A percentile compares a stretch with the other conserved stretches of the same genome.
These are phyloP conservation scores for Rhombomys opimus DNA, from an alignment of 2,113 vertebrate species.

Conservation along the genomic window DNA sequence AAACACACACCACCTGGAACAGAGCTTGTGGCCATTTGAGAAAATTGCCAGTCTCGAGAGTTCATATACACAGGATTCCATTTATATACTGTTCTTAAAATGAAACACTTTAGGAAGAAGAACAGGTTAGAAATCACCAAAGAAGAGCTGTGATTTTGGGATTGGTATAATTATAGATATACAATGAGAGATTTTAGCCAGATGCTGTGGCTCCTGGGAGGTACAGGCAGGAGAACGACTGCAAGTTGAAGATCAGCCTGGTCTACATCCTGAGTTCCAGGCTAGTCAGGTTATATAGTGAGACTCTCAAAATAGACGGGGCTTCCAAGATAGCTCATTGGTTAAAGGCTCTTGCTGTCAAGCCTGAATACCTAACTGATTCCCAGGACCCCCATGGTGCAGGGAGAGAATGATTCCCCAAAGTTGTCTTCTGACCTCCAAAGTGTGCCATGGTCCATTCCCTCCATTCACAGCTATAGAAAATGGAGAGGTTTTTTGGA, in stretches of 20 bases:
- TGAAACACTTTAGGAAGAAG: not conserved
- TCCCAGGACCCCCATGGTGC: not conserved
- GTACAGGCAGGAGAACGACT: not conserved
- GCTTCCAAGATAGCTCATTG: not conserved
- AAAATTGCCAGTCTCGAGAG: slow-evolving; percentile 1
- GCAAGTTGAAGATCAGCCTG: not conserved
- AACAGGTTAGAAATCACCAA: not conserved
- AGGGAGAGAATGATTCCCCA: not conserved
- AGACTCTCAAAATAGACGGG: not conserved
- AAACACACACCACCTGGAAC: not conserved
- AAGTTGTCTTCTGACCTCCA: not conserved
- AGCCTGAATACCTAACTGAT: not conserved
- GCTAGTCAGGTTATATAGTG: not conserved
- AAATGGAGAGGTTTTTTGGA: not conserved
- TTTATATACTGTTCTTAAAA: slow-evolving; percentile 10
- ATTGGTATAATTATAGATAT: not conserved
- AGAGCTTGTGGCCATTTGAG: not conserved
- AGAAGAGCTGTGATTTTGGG: not conserved
- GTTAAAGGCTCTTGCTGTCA: not conserved
- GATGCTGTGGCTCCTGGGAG: not conserved
- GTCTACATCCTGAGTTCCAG: not conserved
- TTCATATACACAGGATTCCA: not conserved
- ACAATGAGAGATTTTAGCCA: not conserved
- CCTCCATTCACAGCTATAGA: not conserved
- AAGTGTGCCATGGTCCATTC: not conserved